These are phyloP conservation scores for Heliconius ethilla DNA, from an alignment of 2,888 invertebrate genomes.

Conservation along the genomic window DNA sequence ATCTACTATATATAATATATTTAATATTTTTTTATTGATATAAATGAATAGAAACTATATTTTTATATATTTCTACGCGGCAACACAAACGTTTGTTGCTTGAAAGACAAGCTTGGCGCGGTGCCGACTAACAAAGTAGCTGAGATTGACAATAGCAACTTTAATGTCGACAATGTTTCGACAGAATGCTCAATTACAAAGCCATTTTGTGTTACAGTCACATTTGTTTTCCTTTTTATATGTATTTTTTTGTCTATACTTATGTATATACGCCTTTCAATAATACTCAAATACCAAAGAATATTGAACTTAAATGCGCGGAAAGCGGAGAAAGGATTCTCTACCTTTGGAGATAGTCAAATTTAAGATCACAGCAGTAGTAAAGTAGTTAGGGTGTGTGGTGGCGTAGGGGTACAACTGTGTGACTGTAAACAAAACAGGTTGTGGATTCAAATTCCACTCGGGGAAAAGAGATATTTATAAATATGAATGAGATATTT, in stretches of 20 bases:
- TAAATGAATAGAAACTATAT: background rate
- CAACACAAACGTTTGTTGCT: conserved; percentile 14
- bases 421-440: background rate
- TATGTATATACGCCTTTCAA: background rate
- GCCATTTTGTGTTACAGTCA: background rate
- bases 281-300: background rate
- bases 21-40: no score
- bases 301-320: no score
- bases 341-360: background rate
- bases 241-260: background rate
- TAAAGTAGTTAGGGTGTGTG: no score
- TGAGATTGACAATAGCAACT: conserved; percentile 22
- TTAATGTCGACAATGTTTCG: conserved; percentile 22
- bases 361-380: background rate
- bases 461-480: no score
- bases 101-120: conserved; percentile 16
- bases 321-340: background rate
- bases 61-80: conserved; percentile 16
- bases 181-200: conserved; percentile 17
- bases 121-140: conserved; percentile 18
- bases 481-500: background rate
- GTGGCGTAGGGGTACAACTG: no score
- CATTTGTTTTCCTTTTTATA: background rate
- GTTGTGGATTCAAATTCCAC: background rate
- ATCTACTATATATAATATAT: no score